Base-by-base conservation (phyloP, 2,797 vertebrate species). In the Lepilemur ruficaudatus region DNA sequence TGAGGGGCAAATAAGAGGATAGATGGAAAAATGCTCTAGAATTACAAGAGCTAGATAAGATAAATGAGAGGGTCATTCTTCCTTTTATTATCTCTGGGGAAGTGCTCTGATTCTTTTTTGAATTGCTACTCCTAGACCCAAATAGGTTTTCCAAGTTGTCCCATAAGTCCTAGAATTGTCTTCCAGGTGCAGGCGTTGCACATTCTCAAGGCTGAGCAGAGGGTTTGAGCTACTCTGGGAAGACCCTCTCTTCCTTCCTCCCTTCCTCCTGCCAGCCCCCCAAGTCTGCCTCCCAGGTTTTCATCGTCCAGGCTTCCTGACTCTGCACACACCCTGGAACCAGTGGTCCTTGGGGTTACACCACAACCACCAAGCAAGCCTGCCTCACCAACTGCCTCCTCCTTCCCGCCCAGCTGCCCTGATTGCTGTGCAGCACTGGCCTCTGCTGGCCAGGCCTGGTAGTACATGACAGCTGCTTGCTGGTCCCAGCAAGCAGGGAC, bases 401-500 rank as follows among this genome's bases (percentile, higher is more conserved):
- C 48, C 59, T 61, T 84, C 91, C 70, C 1, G 0, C n/a, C 30
- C n/a, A 2, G 15, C 46, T 1, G 46, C 25, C 13, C 25, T 6
- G 41, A 69, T 52, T 38, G 0, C 84, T 94, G 52, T n/a, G 59
- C 30, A 35, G 46, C 76, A 83, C 89, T 97, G 50, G 11, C 94
- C 96, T 95, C 97, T 97, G 78, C 92, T 91, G 96, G 79, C 63
- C 8, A 4, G 2, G 1, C 5, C 18, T 41, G 73, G 67, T 72
- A 96, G 85, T 89, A 61, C 96, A 95, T 4, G 28, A 79, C 7
- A 25, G 4, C 55, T 48, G 12, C 46, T 35, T 22, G n/a, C 18
- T 55, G 12, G 17, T 67, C 7, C 1, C 25, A 15, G 0, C 0
- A 6, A 2, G 28, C 7, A 5, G 50, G 20, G 23, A n/a, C n/a